A percentile compares a stretch with the other conserved stretches of the same genome.
Conservation (phyloP, 2,797 vertebrate species). For the Fringilla coelebs region DNA sequence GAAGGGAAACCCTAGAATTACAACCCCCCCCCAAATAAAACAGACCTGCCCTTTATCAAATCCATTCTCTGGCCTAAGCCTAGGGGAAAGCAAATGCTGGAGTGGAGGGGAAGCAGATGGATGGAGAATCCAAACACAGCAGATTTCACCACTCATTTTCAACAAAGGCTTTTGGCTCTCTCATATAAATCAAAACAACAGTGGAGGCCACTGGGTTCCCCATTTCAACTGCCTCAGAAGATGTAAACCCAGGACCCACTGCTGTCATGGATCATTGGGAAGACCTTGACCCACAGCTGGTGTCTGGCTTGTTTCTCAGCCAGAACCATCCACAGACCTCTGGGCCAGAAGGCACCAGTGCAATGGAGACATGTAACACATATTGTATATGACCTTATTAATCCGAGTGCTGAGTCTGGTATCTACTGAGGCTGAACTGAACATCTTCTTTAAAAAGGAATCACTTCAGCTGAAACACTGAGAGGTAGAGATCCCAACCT, state of each 20-base stretch:
- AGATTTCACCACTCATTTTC: background rate
- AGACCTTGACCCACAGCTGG: background rate
- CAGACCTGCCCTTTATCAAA: background rate
- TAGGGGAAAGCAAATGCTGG: background rate
- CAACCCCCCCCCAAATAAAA: background rate
- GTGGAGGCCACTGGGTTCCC: rapidly evolving
- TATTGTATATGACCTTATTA: background rate
- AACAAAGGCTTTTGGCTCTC: background rate
- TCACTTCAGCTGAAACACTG: background rate
- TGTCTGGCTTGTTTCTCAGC: background rate
- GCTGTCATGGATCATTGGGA: background rate
- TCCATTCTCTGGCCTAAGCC: background rate
- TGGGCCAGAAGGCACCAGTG: background rate
- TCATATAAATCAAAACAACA: background rate
- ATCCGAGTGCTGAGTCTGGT: rapidly evolving
- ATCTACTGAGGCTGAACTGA: background rate
- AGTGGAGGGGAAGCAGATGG: background rate
- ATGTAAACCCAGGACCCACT: background rate
- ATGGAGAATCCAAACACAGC: background rate
- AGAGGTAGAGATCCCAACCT: background rate
- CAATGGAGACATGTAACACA: background rate
- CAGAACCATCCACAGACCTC: background rate
- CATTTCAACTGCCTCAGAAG: background rate
- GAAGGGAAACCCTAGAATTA: background rate
- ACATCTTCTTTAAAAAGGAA: background rate